Conservation (phyloP, 2,797 vertebrate genomes). For the Sparus aurata region DNA sequence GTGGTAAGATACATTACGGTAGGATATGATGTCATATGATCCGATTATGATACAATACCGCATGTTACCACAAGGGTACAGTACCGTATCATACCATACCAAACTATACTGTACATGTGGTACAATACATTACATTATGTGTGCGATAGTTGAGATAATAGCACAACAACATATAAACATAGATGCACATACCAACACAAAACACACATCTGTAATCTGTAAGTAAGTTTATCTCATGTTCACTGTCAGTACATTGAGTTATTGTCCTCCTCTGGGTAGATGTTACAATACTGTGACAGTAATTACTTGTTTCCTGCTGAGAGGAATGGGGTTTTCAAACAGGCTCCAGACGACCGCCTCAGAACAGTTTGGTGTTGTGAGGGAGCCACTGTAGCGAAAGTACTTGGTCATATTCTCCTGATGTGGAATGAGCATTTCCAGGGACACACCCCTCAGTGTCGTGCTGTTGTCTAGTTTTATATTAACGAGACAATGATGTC, state of each 20-base stretch:
- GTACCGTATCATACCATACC: too few relatives aligned
- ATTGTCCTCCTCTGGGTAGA: not conserved
- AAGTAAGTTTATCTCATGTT: not conserved
- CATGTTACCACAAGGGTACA: too few relatives aligned
- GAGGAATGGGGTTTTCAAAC: conserved; percentile 81
- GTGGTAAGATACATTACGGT: too few relatives aligned
- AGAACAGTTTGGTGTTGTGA: conserved; percentile 87
- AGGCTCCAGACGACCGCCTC: conserved; percentile 88
- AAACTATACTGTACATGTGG: too few relatives aligned
- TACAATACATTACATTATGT: too few relatives aligned
- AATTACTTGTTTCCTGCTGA: conserved; percentile 85
- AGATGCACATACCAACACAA: too few relatives aligned
- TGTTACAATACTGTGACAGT: not conserved
- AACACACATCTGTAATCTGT: too few relatives aligned
- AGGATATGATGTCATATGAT: too few relatives aligned
- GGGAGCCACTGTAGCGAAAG: conserved; percentile 88
- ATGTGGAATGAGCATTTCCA: conserved; percentile 79
- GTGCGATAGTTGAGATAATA: too few relatives aligned
- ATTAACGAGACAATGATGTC: conserved; percentile 26
- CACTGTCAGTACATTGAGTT: not conserved
- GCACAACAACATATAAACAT: too few relatives aligned
- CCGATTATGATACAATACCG: too few relatives aligned
- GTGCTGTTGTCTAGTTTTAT: conserved; percentile 46
- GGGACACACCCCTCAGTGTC: conserved; percentile 57
- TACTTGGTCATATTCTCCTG: conserved; percentile 70